A percentile compares a stretch with the other conserved stretches of the same genome.
These are phyloP conservation scores for Macrocentrus cingulum DNA, from an alignment of 1,140 invertebrate species.

Conservation along the genomic window DNA sequence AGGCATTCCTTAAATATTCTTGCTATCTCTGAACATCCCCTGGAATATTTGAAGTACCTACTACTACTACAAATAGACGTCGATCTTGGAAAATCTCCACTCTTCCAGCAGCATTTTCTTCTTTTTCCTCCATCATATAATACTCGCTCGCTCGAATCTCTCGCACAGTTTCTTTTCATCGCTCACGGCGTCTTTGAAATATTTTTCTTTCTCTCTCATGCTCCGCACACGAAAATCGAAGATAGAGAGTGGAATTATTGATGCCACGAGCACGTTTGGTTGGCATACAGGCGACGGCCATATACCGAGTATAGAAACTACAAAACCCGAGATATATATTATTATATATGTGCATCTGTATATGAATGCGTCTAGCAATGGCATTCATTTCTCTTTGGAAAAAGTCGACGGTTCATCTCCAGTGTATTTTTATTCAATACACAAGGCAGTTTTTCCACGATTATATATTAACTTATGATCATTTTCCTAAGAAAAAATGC, in stretches of 20 bases:
- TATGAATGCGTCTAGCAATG: slow-evolving; percentile 15
- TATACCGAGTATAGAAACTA: slow-evolving; percentile 13
- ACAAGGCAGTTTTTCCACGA: background rate
- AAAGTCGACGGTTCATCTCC: slow-evolving; percentile 7
- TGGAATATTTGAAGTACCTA: background rate
- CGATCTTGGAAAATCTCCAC: background rate
- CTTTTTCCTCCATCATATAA: background rate
- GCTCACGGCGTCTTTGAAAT: background rate
- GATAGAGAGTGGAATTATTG: slow-evolving; percentile 26
- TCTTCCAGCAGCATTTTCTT: background rate
- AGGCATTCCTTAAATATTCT: too few species aligned
- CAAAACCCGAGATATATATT: slow-evolving; percentile 3
- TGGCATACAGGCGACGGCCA: slow-evolving; percentile 8
- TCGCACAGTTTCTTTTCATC: slow-evolving; percentile 7
- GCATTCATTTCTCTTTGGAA: slow-evolving; percentile 17
- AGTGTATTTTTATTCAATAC: slow-evolving; percentile 9
- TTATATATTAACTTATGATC: too few species aligned
- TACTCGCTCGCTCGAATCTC: background rate
- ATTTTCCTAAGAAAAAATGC: background rate
- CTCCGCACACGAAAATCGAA: slow-evolving; percentile 20
- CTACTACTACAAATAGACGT: background rate
- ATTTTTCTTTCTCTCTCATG: slow-evolving; percentile 1
- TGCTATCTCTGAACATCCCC: too few species aligned
- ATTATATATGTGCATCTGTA: slow-evolving; percentile 1
- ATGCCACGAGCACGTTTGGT: slow-evolving; percentile 18